These are phyloP conservation scores for Ophion ventricosus DNA, from an alignment of 2,888 invertebrate species.

Conservation along the genomic window DNA sequence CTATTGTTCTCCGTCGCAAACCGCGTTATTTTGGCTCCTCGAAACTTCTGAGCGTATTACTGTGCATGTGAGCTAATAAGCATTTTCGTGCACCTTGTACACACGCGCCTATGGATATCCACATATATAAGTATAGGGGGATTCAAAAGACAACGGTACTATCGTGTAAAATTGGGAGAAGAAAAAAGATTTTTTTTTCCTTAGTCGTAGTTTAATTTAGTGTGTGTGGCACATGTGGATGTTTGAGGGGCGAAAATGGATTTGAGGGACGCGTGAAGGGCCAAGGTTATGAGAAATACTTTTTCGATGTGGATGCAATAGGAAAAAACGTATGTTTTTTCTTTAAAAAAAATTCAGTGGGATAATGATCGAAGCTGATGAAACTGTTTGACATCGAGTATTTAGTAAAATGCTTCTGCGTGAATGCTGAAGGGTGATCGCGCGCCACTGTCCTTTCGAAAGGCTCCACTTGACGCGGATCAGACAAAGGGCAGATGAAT, in stretches of 20 bases:
- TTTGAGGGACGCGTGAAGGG: background rate
- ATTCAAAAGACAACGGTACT: background rate
- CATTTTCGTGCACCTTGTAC: slow-evolving; percentile 22
- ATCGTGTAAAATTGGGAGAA: background rate
- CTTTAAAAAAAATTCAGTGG: no score
- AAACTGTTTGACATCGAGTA: no score
- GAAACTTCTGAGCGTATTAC: slow-evolving; percentile 29
- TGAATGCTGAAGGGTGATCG: no score
- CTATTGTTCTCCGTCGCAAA: slow-evolving; percentile 72
- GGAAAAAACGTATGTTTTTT: background rate
- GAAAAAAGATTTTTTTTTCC: background rate
- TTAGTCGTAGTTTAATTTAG: background rate
- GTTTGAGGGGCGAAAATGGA: background rate
- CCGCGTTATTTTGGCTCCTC: slow-evolving; percentile 58
- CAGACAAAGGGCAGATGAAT: no score
- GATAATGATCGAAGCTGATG: no score
- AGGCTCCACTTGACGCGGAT: no score
- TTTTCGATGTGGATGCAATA: background rate
- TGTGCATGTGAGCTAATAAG: slow-evolving; percentile 44
- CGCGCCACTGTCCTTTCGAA: no score
- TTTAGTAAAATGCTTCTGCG: no score
- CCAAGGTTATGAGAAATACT: background rate
- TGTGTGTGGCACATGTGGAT: background rate
- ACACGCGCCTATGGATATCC: background rate
- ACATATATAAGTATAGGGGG: background rate